phyloP scores from a whole-genome alignment of 2,888 invertebrate genomes.

The Vanessa cardui region DNA sequence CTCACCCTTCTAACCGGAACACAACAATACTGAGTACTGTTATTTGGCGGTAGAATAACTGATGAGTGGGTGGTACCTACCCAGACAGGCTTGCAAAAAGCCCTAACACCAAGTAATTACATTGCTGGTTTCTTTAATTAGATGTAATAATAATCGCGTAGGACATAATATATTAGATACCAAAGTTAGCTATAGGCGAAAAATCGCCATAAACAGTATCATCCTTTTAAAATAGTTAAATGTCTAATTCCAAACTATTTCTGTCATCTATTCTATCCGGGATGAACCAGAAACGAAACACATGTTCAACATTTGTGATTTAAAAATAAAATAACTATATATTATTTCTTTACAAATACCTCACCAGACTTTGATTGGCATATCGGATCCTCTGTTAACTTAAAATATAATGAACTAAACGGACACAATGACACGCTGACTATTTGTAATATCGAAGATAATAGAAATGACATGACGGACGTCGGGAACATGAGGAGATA shows the following conservation, averaged over 20 bases:
- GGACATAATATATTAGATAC: too few species aligned
- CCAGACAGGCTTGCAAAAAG: too few species aligned
- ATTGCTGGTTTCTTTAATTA: too few species aligned
- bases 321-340: constrained; percentile 1
- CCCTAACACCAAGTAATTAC: too few species aligned
- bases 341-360: not conserved
- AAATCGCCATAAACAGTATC: too few species aligned
- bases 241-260: not conserved
- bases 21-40: too few species aligned
- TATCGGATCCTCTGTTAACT: constrained; percentile 20
- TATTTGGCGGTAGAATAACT: too few species aligned
- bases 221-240: too few species aligned
- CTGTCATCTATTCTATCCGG: not conserved
- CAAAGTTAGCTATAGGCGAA: too few species aligned
- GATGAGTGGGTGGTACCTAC: too few species aligned
- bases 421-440: constrained; percentile 40
- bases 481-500: not conserved
- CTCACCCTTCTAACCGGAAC: too few species aligned
- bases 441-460: constrained; percentile 44
- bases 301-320: not conserved
- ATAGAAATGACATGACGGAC: constrained; percentile 20
- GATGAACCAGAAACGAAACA: not conserved
- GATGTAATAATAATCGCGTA: too few species aligned
- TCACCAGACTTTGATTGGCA: constrained; percentile 25
- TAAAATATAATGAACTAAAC: constrained; percentile 13